Evolutionary conservation across 2,888 invertebrate genomes (phyloP).

Genomic region (Pecten maximus): DNA sequence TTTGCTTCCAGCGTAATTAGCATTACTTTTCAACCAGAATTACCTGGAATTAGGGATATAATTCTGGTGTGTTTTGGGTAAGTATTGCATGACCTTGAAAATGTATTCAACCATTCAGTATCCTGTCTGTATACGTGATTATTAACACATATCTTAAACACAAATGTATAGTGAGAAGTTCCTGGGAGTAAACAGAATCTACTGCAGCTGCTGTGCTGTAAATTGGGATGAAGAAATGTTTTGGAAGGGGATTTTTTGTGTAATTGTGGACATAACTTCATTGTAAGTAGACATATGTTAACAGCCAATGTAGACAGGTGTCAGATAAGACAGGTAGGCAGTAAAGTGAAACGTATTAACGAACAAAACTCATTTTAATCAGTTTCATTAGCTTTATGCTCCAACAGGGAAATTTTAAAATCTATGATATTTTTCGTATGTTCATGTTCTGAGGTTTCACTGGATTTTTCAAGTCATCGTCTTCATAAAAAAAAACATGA

Average conservation of each 20-base stretch:
- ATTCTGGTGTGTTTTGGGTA: background rate
- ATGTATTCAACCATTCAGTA: background rate
- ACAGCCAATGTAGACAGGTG: background rate
- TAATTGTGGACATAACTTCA: conserved; percentile 32
- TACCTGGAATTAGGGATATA: background rate
- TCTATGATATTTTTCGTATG: background rate
- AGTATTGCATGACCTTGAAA: background rate
- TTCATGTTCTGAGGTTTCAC: background rate
- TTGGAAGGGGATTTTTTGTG: background rate
- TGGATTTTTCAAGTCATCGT: background rate
- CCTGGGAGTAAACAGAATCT: background rate
- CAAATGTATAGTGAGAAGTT: background rate
- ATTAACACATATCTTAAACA: conserved; percentile 1
- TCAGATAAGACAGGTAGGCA: background rate
- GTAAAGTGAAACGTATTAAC: background rate
- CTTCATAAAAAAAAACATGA: background rate
- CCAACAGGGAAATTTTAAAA: background rate
- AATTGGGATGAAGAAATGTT: background rate
- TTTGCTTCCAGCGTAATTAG: background rate
- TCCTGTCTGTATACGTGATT: conserved; percentile 7
- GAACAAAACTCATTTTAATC: background rate
- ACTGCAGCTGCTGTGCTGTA: conserved; percentile 8
- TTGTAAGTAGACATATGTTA: background rate
- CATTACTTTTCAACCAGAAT: background rate
- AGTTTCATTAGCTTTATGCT: background rate